phyloP scores from a whole-genome alignment of 2,888 invertebrate species.

The Cistogaster globosa region DNA sequence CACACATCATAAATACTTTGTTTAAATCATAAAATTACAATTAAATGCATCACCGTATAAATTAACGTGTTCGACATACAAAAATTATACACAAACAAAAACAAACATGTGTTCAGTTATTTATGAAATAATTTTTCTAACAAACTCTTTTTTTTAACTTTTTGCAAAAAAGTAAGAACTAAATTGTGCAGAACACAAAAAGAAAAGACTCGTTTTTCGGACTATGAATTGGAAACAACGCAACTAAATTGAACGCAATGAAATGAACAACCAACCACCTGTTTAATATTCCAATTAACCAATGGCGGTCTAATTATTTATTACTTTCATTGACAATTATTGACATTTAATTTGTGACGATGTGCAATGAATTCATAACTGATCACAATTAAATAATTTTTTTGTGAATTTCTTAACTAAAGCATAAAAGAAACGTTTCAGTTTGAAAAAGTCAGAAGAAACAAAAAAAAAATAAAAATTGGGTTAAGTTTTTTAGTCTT shows the following conservation, averaged over 20 bases:
- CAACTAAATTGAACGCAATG: neutral
- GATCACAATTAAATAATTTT: neutral
- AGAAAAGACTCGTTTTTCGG: neutral
- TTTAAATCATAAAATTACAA: slow-evolving; percentile 58
- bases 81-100: slow-evolving; percentile 4
- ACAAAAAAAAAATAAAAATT: neutral
- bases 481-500: too few species aligned
- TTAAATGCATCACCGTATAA: slow-evolving; percentile 62
- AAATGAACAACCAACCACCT: slow-evolving; percentile 29
- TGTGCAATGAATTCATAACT: slow-evolving; percentile 68
- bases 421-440: slow-evolving; percentile 4
- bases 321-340: slow-evolving; percentile 71
- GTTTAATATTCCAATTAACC: slow-evolving; percentile 71
- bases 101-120: neutral
- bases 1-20: slow-evolving; percentile 69
- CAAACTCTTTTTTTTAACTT: slow-evolving; percentile 18
- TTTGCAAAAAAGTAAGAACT: slow-evolving; percentile 30
- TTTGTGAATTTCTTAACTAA: slow-evolving; percentile 11
- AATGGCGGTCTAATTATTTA: slow-evolving; percentile 69
- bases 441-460: slow-evolving; percentile 2
- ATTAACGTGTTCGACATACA: slow-evolving; percentile 66
- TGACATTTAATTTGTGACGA: slow-evolving; percentile 67
- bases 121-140: slow-evolving; percentile 57
- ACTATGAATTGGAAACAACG: neutral
- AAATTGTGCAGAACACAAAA: slow-evolving; percentile 1